phyloP scores from a whole-genome alignment of 2,888 invertebrate genomes.

The Hofmannophila pseudospretella region DNA sequence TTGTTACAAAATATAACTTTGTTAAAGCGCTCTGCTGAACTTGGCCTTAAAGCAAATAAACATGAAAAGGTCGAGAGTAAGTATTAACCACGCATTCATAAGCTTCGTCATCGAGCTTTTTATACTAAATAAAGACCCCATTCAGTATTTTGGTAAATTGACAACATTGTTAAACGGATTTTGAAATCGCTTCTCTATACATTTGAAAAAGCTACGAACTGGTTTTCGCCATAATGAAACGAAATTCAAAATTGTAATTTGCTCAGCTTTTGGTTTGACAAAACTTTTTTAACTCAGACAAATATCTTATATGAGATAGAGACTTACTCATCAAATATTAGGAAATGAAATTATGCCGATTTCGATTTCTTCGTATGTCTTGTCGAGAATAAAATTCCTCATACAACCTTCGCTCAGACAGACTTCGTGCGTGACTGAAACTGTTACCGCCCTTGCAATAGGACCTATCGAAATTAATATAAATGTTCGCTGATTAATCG shows the following conservation, averaged over 20 bases:
- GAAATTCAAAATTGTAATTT: no score
- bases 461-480: constrained; percentile 12
- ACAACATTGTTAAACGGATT: constrained; percentile 28
- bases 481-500: constrained; percentile 17
- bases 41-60: constrained; percentile 26
- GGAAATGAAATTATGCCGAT: no score
- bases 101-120: constrained; percentile 24
- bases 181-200: constrained; percentile 21
- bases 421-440: no score
- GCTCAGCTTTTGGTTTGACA: no score
- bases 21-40: constrained; percentile 11
- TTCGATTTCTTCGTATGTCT: no score
- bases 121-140: constrained; percentile 21
- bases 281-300: no score
- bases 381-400: no score
- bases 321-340: no score
- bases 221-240: no score
- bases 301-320: no score
- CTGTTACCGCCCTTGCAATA: constrained; percentile 8
- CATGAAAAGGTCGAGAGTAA: constrained; percentile 27
- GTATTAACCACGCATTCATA: constrained; percentile 25
- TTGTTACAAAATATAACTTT: no score
- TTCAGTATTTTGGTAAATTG: constrained; percentile 34
- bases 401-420: constrained; percentile 15
- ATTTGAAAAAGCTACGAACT: no score